Conservation (phyloP, 2,888 invertebrate species). For the Campopleginae sp. region DNA sequence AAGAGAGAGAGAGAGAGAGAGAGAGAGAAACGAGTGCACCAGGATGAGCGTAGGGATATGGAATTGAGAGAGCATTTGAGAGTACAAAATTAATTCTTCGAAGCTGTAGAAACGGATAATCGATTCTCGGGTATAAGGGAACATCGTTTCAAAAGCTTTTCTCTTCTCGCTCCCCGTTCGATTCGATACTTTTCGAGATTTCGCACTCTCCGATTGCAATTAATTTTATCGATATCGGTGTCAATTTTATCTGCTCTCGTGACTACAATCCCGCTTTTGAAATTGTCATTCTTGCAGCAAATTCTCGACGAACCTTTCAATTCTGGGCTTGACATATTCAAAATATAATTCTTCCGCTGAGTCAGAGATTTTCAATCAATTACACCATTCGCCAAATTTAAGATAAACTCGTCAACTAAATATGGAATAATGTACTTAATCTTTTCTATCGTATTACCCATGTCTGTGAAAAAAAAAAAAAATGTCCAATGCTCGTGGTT, state of each 20-base stretch:
- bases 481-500: too few relatives aligned
- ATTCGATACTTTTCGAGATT: conserved; percentile 49
- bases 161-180: conserved; percentile 37
- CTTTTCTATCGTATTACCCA: not conserved
- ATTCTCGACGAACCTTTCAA: conserved; percentile 7
- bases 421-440: not conserved
- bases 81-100: conserved; percentile 64
- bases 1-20: not conserved
- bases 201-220: conserved; percentile 57
- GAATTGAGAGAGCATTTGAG: conserved; percentile 53
- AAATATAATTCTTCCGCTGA: not conserved
- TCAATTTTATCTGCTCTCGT: conserved; percentile 3
- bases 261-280: conserved; percentile 22
- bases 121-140: conserved; percentile 49
- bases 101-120: conserved; percentile 55
- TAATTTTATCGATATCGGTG: conserved; percentile 64
- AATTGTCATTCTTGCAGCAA: conserved; percentile 24
- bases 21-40: not conserved
- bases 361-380: not conserved
- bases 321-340: conserved; percentile 46
- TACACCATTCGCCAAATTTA: not conserved
- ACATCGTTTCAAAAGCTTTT: conserved; percentile 31
- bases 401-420: not conserved
- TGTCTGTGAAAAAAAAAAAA: too few relatives aligned
- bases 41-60: conserved; percentile 43